These are phyloP conservation scores for Thrips palmi DNA, from an alignment of 1,140 invertebrate species.

Conservation along the genomic window DNA sequence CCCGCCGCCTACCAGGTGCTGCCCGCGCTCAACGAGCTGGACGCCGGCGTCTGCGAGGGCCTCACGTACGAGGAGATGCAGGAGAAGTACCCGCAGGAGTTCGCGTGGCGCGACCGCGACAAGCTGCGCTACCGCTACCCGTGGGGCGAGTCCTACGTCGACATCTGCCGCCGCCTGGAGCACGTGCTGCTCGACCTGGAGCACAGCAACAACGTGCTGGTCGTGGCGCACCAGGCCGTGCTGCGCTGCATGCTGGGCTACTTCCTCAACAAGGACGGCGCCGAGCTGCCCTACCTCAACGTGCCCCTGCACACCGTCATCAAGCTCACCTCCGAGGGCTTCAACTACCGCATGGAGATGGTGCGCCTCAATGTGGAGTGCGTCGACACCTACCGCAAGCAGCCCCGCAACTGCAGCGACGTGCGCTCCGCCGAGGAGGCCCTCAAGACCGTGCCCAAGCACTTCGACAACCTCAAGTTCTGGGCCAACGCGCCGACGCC, in stretches of 20 bases:
- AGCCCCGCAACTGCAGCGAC: constrained; percentile 46
- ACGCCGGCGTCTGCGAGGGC: constrained; percentile 85
- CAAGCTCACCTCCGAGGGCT: constrained; percentile 61
- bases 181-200: constrained; percentile 66
- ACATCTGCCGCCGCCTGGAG: constrained; percentile 66
- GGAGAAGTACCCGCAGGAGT: constrained; percentile 72
- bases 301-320: constrained; percentile 85
- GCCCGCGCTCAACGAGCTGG: constrained; percentile 67
- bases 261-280: constrained; percentile 65
- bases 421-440: constrained; percentile 41
- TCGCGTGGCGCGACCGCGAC: constrained; percentile 76
- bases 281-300: constrained; percentile 77
- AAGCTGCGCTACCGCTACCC: constrained; percentile 86
- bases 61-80: constrained; percentile 89
- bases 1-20: constrained; percentile 62
- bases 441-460: constrained; percentile 44
- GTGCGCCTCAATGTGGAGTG: constrained; percentile 64
- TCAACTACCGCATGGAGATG: constrained; percentile 64
- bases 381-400: constrained; percentile 61
- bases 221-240: constrained; percentile 81
- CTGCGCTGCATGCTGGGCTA: constrained; percentile 80
- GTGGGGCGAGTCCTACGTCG: constrained; percentile 77
- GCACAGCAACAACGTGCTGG: constrained; percentile 65
- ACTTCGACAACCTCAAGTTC: constrained; percentile 35
- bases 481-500: constrained; percentile 3